Evolutionary conservation across 2,797 vertebrate species (phyloP).

Genomic region (Rallus crepitans): DNA sequence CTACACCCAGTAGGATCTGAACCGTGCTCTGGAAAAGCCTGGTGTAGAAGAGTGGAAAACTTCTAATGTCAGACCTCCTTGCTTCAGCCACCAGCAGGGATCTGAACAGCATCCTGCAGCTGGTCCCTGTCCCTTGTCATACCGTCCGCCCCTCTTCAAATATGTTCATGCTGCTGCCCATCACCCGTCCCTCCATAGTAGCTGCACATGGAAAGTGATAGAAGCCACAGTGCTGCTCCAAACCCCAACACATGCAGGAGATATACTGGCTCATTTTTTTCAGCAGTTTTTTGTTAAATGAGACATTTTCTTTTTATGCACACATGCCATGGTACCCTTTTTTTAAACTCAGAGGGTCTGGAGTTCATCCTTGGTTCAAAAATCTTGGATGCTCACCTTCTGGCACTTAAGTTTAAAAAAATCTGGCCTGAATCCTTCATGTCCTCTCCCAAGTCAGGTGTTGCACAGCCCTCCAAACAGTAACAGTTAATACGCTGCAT

Average conservation of each 20-base stretch:
- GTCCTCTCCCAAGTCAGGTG: background rate
- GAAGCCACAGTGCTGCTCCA: background rate
- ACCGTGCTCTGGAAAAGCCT: background rate
- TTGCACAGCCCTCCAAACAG: background rate
- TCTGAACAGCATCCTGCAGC: background rate
- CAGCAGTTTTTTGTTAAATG: background rate
- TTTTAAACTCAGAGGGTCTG: background rate
- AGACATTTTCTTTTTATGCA: background rate
- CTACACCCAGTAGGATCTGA: background rate
- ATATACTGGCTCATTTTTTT: background rate
- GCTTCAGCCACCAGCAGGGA: background rate
- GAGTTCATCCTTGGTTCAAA: background rate
- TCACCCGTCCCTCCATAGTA: fast-evolving
- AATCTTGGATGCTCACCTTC: background rate
- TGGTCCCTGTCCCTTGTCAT: background rate
- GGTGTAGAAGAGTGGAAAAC: background rate
- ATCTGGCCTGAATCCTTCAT: background rate
- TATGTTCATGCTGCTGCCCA: background rate
- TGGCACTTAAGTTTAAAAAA: background rate
- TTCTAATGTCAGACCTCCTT: background rate
- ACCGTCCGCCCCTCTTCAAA: too few species aligned
- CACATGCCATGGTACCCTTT: background rate
- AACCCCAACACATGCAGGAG: background rate
- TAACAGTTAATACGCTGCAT: background rate
- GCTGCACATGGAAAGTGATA: background rate